phyloP scores from a whole-genome alignment of 2,797 vertebrate genomes.

The Cynodonichthys magdalenae region DNA sequence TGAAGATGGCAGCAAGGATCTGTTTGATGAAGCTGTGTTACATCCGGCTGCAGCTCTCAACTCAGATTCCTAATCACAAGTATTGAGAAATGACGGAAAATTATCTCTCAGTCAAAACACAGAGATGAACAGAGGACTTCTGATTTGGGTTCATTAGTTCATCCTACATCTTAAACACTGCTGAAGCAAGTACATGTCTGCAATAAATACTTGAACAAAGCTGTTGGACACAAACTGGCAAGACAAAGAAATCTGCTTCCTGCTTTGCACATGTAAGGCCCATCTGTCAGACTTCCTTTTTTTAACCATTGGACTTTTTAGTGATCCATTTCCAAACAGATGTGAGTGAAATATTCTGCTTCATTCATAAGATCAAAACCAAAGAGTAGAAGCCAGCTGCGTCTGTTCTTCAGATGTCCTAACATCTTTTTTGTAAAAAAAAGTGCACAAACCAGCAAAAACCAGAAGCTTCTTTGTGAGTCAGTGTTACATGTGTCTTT shows the following conservation, averaged over 20 bases:
- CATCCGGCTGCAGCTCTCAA: constrained; percentile 33
- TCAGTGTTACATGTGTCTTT: background rate
- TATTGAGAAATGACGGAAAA: constrained; percentile 6
- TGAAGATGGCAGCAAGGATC: constrained; percentile 37
- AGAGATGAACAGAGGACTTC: constrained; percentile 10
- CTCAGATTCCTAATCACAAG: constrained; percentile 51
- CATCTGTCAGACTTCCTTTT: constrained; percentile 56
- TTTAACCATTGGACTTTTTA: constrained; percentile 37
- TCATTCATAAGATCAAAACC: constrained; percentile 56
- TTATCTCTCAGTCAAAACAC: constrained; percentile 4
- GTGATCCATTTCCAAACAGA: constrained; percentile 46
- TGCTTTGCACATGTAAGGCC: constrained; percentile 36
- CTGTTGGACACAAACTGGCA: constrained; percentile 19
- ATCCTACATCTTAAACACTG: constrained; percentile 7
- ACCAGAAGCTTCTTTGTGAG: constrained; percentile 3
- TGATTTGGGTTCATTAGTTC: constrained; percentile 16
- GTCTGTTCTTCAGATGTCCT: constrained; percentile 69
- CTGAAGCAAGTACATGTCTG: constrained; percentile 29
- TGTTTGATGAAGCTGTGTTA: constrained; percentile 19
- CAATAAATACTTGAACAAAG: constrained; percentile 32
- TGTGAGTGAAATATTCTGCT: constrained; percentile 50
- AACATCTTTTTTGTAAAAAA: constrained; percentile 26
- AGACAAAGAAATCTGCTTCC: constrained; percentile 18
- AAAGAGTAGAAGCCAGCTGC: constrained; percentile 15
- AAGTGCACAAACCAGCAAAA: constrained; percentile 32